phyloP scores from a whole-genome alignment of 2,797 vertebrate genomes.

The Sebastes minor region DNA sequence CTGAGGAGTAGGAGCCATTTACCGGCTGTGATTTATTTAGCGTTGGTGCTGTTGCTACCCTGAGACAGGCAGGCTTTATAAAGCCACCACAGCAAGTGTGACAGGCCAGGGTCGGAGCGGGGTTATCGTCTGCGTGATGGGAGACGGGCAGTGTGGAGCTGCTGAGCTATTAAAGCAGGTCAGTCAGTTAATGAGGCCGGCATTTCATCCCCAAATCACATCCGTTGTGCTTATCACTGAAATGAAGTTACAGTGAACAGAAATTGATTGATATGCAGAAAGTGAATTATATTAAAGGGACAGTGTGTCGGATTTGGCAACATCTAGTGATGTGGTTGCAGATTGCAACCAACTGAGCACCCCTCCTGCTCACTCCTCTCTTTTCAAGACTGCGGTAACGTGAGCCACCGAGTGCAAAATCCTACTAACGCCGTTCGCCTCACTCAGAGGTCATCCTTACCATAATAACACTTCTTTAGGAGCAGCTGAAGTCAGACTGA shows the following conservation, averaged over 20 bases:
- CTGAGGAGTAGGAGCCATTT: constrained; percentile 60
- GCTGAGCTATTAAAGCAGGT: neutral
- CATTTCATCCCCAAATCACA: neutral
- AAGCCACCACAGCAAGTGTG: constrained; percentile 29
- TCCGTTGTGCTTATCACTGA: neutral
- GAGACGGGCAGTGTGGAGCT: neutral
- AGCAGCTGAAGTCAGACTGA: too few species aligned
- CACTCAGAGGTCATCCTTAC: too few species aligned
- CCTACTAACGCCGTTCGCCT: too few species aligned
- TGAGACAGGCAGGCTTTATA: constrained; percentile 53
- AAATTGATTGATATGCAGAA: neutral
- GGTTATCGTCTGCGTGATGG: constrained; percentile 23
- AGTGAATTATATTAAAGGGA: neutral
- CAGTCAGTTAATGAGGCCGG: constrained; percentile 8
- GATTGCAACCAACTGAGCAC: too few species aligned
- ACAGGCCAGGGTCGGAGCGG: constrained; percentile 31
- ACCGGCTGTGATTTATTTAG: constrained; percentile 67
- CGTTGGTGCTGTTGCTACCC: constrained; percentile 47
- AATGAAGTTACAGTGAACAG: neutral
- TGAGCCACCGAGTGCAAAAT: too few species aligned
- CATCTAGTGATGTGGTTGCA: too few species aligned
- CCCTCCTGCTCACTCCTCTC: too few species aligned
- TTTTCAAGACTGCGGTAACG: too few species aligned
- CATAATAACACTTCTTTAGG: too few species aligned
- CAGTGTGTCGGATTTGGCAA: too few species aligned